Base-by-base conservation (phyloP, 1,140 invertebrate genomes). In the Steinernema khuongi region DNA sequence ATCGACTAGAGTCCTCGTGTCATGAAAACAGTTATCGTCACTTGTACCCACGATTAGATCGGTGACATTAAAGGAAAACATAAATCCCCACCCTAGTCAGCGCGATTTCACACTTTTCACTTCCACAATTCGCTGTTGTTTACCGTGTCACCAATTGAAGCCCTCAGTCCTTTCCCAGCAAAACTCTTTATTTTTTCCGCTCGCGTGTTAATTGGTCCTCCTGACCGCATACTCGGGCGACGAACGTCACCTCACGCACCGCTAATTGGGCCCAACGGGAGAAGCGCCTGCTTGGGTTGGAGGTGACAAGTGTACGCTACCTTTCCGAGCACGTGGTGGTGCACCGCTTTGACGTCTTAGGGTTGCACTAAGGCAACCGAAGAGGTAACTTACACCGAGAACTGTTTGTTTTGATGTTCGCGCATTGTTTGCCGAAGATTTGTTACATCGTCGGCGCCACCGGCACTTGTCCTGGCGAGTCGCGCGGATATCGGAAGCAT, bases 391-490 rank as follows among this genome's bases (percentile, higher is more conserved):
- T 60, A 60, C 50, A 60, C 50, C 50, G 2, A 60, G 4, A 14
- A 60, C 7, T 60, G 22, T 60, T 60, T 60, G 50, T 60, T 60
- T 60, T 60, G 50, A 60, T 60, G 50, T 60, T 60, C 50, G 50
- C 50, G 50, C 50, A 60, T 60, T 60, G 50, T 60, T 60, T 60
- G 50, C 50, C 50, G 50, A 60, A 22, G 50, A 60, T 60, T 60
- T 60, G 14, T 60, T 60, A 60, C 50, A 60, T 7, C 50, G 50
- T 14, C 50, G n/a, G n/a, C n/a, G n/a, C n/a, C n/a, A n/a, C n/a
- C n/a, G n/a, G n/a, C n/a, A n/a, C n/a, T n/a, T n/a, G n/a, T n/a
- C n/a, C n/a, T n/a, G n/a, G n/a, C n/a, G n/a, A n/a, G n/a, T n/a
- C n/a, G n/a, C n/a, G n/a, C n/a, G n/a, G n/a, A n/a, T n/a, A n/a